Evolutionary conservation across 2,888 invertebrate species (phyloP), one percentile per base, ranked within the genome.

Genomic region (Chloroclysta siterata): DNA sequence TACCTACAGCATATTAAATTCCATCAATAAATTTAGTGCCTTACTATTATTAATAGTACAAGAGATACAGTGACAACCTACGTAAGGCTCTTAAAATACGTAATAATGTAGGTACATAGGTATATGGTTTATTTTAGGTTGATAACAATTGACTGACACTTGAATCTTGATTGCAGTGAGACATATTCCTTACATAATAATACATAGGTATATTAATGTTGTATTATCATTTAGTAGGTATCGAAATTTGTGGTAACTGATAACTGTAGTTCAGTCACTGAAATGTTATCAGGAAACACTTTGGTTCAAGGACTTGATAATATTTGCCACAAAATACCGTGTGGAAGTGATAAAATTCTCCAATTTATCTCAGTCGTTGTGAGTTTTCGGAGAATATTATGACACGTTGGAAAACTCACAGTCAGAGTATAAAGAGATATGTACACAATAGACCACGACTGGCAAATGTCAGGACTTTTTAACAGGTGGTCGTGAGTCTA

Each of bases 261-360:
- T 78, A 76, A 68, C 70, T 66, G 69, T 74, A 56, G 70, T 60
- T 53, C 10, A 51, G 61, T 28, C 29, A 13, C 29, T 11, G 28
- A 63, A 66, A 66, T 63, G 56, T 69, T 71, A 71, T 69, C 70
- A 55, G 53, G 8, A 53, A 57, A 10, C 53, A 68, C 69, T 71
- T 17, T 63, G 72, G 74, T 77, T 75, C 74, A 78, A 73, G 74
- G 74, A 53, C 65, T 66, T 61, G 65, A 64, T 59, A 60, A 44
- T 28, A 51, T 53, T 41, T 51, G 17, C 33, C 41, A 36, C 22
- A 39, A 48, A 48, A 7, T 42, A 29, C 42, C 33, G 13, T 15
- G 10, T 33, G n/a, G 29, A n/a, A 8, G 2, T 28, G 44, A 44
- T 50, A 41, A 50, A 57, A 41, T 57, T 29, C 22, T 36, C 15